These are phyloP conservation scores for Aptenodytes patagonicus DNA, from an alignment of 2,113 vertebrate species.

Conservation along the genomic window DNA sequence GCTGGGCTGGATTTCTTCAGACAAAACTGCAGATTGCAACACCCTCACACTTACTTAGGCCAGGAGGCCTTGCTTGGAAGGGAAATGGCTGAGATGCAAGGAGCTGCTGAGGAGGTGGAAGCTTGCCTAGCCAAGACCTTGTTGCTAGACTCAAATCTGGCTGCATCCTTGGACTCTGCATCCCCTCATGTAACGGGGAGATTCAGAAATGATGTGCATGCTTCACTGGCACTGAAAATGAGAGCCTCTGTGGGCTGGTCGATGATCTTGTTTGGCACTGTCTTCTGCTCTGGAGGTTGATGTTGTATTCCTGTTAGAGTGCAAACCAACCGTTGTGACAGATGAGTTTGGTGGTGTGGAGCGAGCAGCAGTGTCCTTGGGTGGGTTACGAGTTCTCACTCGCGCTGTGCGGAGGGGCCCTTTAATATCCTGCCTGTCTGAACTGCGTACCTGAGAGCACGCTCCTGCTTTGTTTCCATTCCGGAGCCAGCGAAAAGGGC, in stretches of 20 bases:
- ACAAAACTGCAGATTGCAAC: constrained; percentile 35
- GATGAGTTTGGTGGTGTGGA: neutral
- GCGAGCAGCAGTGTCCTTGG: neutral
- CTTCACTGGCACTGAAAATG: neutral
- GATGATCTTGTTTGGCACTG: neutral
- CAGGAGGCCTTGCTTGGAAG: neutral
- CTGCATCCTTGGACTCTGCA: neutral
- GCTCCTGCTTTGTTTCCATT: neutral
- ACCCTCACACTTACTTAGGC: neutral
- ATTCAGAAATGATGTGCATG: neutral
- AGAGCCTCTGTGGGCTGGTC: neutral
- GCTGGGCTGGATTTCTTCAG: constrained; percentile 34
- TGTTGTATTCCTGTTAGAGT: neutral
- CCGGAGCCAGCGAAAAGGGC: neutral
- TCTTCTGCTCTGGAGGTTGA: neutral
- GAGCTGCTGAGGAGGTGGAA: neutral
- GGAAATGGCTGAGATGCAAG: neutral
- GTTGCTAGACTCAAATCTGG: neutral
- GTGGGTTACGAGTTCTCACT: neutral
- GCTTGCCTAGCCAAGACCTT: neutral
- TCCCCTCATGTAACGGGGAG: neutral
- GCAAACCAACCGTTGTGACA: neutral
- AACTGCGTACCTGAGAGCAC: rapidly evolving
- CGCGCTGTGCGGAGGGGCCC: rapidly evolving
- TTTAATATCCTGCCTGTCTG: neutral